A percentile compares a stretch with the other conserved stretches of the same genome.
Conservation (phyloP, 2,888 invertebrate species). For the Folsomia candida region DNA sequence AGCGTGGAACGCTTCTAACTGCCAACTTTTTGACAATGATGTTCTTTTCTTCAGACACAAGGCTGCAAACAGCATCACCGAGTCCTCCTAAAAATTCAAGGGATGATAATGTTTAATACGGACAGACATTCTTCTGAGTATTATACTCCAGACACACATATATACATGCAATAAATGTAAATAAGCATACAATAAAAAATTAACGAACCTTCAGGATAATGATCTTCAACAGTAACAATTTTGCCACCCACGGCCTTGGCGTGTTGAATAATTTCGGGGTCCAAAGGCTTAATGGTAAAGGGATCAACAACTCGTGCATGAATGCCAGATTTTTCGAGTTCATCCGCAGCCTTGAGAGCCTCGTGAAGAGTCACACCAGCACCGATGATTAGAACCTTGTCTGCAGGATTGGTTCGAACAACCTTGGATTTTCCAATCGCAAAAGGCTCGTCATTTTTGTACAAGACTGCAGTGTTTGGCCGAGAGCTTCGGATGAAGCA, state of each 20-base stretch:
- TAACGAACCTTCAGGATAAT: slow-evolving; percentile 78
- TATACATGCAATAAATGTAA: background rate
- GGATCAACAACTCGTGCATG: slow-evolving; percentile 84
- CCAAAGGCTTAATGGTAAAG: slow-evolving; percentile 94
- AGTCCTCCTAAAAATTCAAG: slow-evolving; percentile 69
- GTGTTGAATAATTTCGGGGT: slow-evolving; percentile 72
- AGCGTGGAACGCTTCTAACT: slow-evolving; percentile 81
- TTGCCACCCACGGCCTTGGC: slow-evolving; percentile 76
- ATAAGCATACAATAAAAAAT: background rate
- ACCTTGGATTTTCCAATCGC: slow-evolving; percentile 75
- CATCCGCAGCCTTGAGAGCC: slow-evolving; percentile 77
- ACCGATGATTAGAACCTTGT: slow-evolving; percentile 83
- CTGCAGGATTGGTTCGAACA: slow-evolving; percentile 70
- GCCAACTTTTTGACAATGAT: slow-evolving; percentile 74
- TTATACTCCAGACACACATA: too few relatives aligned
- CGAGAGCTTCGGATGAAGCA: slow-evolving; percentile 95
- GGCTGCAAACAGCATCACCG: slow-evolving; percentile 89
- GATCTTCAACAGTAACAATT: slow-evolving; percentile 93
- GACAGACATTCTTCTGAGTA: too few relatives aligned
- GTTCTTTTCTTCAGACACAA: slow-evolving; percentile 69
- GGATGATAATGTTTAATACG: background rate
- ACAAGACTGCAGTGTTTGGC: slow-evolving; percentile 83
- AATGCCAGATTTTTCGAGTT: slow-evolving; percentile 68
- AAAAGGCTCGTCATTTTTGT: slow-evolving; percentile 79
- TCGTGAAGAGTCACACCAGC: slow-evolving; percentile 93